Conservation (phyloP, 2,113 vertebrate genomes). For the Zapornia atra region DNA sequence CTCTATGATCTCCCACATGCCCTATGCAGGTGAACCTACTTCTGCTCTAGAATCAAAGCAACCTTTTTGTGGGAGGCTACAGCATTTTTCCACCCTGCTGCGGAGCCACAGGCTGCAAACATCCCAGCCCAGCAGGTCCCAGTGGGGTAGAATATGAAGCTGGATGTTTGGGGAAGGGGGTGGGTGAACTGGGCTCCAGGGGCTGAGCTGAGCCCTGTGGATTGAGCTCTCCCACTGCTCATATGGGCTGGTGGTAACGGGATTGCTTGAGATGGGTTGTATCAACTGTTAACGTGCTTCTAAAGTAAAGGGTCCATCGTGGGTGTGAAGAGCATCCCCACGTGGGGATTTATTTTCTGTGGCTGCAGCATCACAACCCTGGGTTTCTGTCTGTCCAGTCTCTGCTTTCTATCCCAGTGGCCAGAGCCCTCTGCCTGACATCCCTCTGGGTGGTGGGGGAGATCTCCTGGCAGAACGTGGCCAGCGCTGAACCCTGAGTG, state of each 20-base stretch:
- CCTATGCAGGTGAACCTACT: rapidly evolving
- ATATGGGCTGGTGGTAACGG: neutral
- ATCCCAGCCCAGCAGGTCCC: rapidly evolving
- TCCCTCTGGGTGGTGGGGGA: neutral
- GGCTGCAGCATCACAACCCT: neutral
- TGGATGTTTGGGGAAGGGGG: neutral
- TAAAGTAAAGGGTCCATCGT: rapidly evolving
- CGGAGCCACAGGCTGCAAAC: neutral
- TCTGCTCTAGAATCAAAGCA: neutral
- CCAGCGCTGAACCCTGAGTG: neutral
- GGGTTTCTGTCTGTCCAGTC: neutral
- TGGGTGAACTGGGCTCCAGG: neutral
- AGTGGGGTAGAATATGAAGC: neutral
- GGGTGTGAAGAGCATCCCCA: neutral
- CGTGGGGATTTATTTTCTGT: neutral
- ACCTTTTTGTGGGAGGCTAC: rapidly evolving
- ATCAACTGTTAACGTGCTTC: neutral
- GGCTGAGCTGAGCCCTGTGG: neutral
- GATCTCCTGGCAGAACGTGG: neutral
- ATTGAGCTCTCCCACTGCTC: rapidly evolving
- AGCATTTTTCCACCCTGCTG: neutral
- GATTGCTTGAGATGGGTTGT: neutral
- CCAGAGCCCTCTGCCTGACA: rapidly evolving
- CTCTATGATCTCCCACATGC: rapidly evolving
- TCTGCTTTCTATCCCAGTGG: neutral